phyloP scores from a whole-genome alignment of 2,888 invertebrate genomes.

The Erebia aethiops region DNA sequence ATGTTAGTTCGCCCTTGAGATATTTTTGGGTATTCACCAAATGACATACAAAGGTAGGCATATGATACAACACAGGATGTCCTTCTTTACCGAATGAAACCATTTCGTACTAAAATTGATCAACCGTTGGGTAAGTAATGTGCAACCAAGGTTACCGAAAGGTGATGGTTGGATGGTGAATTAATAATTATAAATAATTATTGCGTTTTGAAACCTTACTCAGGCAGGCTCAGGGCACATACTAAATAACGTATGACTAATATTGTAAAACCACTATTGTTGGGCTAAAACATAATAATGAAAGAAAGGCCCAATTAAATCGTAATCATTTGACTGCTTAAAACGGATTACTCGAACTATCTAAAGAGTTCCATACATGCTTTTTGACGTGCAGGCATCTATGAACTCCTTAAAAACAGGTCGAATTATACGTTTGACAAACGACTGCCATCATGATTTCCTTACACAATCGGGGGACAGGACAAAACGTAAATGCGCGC shows the following conservation, averaged over 20 bases:
- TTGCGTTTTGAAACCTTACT: slow-evolving; percentile 3
- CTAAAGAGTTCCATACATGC: no score
- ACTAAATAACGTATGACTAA: not conserved
- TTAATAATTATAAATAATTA: not conserved
- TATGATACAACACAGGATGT: slow-evolving; percentile 7
- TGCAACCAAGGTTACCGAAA: slow-evolving; percentile 12
- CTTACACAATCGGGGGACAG: no score
- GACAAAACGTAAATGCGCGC: no score
- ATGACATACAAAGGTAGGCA: not conserved
- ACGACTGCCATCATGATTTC: no score
- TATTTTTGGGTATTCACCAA: not conserved
- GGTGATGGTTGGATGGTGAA: slow-evolving; percentile 8
- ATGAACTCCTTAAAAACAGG: no score
- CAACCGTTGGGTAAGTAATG: not conserved
- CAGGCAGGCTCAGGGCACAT: not conserved
- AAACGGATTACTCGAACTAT: no score
- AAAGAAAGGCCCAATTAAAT: no score
- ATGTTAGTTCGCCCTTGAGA: not conserved
- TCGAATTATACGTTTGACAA: no score
- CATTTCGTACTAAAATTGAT: slow-evolving; percentile 6
- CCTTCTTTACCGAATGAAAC: not conserved
- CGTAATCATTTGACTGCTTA: no score
- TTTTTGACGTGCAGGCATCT: no score
- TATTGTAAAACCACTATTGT: no score
- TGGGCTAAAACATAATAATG: no score